Conservation (phyloP, 2,113 vertebrate genomes). For the Tyto alba region DNA sequence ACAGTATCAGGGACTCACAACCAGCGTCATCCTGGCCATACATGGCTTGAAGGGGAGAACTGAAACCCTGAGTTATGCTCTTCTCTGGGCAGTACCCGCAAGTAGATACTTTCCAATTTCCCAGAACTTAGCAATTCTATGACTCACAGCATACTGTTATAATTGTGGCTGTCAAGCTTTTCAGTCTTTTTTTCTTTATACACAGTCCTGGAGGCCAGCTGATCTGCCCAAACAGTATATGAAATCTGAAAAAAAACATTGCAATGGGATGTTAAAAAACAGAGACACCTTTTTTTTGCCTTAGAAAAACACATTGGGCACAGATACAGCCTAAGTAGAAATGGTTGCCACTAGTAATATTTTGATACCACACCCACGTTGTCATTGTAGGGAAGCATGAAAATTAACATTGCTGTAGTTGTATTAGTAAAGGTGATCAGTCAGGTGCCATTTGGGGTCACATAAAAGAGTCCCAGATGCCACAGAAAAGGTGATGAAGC, state of each 20-base stretch:
- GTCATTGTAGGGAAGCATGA: not conserved
- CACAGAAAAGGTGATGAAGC: not conserved
- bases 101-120: not conserved
- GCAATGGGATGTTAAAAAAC: not conserved
- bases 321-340: not conserved
- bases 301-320: not conserved
- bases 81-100: not conserved
- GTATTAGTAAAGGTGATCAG: not conserved
- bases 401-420: not conserved
- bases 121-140: not conserved
- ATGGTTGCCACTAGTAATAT: not conserved
- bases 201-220: not conserved
- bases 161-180: not conserved
- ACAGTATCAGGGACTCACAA: not conserved
- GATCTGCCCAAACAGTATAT: not conserved
- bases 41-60: not conserved
- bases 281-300: not conserved
- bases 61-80: not conserved
- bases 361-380: not conserved
- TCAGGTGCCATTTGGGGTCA: not conserved
- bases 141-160: not conserved
- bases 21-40: not conserved
- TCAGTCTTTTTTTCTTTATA: not conserved
- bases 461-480: not conserved
- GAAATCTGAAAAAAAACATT: not conserved